phyloP scores from a whole-genome alignment of 2,797 vertebrate genomes.

The Neopelma chrysocephalum region DNA sequence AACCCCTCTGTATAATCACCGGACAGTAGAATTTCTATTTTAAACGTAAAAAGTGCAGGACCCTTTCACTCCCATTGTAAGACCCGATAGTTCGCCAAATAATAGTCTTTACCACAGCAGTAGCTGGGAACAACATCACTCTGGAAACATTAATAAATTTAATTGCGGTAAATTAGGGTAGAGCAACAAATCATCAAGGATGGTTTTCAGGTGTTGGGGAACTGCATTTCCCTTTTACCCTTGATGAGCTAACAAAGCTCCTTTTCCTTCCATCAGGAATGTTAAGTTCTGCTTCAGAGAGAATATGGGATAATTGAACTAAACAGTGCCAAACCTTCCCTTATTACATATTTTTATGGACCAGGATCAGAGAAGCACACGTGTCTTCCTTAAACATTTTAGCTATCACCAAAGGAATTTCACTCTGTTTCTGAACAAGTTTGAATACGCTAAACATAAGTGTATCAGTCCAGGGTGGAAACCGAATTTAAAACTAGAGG shows the following conservation, averaged over 20 bases:
- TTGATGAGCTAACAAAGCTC: accelerated
- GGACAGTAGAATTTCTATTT: not conserved
- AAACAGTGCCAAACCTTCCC: not conserved
- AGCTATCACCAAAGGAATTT: not conserved
- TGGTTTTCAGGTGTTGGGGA: not conserved
- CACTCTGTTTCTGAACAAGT: not conserved
- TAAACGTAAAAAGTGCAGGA: not conserved
- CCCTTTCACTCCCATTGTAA: accelerated
- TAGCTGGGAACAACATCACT: not conserved
- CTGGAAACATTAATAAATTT: not conserved
- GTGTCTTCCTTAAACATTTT: not conserved
- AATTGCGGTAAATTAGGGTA: not conserved
- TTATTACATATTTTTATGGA: not conserved
- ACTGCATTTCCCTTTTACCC: not conserved
- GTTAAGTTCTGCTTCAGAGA: not conserved
- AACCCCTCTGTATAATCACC: not conserved
- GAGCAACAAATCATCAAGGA: not conserved
- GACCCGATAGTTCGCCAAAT: not conserved
- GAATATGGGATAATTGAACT: not conserved
- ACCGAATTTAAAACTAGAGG: not conserved
- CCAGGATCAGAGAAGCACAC: accelerated
- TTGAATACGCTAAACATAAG: not conserved
- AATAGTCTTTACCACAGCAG: not conserved
- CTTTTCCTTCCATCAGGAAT: not conserved
- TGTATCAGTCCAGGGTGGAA: not conserved